Evolutionary conservation across 2,797 vertebrate genomes (phyloP), one percentile per base, ranked within the genome.

Genomic region (Rhinoraja longicauda): DNA sequence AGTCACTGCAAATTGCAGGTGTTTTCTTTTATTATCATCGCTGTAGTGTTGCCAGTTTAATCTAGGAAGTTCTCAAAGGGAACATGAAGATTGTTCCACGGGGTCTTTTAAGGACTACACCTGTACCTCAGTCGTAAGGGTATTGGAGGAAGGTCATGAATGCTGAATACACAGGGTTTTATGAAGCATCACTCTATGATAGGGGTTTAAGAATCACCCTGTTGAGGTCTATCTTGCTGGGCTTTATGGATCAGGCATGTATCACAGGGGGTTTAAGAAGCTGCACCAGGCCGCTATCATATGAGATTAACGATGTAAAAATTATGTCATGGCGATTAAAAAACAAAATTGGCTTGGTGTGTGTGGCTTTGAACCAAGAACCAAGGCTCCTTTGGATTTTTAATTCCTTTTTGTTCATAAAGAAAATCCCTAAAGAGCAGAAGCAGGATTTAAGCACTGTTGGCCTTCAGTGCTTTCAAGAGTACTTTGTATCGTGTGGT

Each of bases 11-110:
- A 13, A 75, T 73, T 13, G 90, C 90, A 92, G 90, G 90, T 92
- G 90, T 45, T 24, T 45, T 45, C 1, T 45, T 92, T 92, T 24
- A 88, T 88, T 88, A 64, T 73, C 39, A 92, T 72, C 70, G 72
- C 88, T 90, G 88, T 53, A 92, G 10, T 70, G n/a, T 26, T 92
- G 90, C 90, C 90, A 17, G 70, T 92, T 92, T 75, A 75, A 92
- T 92, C 70, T 39, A 57, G 39, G 36, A 53, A 13, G 39, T 26
- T 92, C 90, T 92, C 90, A 92, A 92, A 92, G 90, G 90, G 36
- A 73, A 70, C 70, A 64, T 75, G 19, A 92, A 92, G 36, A 7
- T 12, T 13, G 39, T 45, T 53, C 36, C 36, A 45, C 5, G 53
- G 26, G 81, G 81, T 15, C 81, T 29, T 59, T 15, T 29, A 70